Conservation (phyloP, 2,888 invertebrate genomes). For the Timema podura region DNA sequence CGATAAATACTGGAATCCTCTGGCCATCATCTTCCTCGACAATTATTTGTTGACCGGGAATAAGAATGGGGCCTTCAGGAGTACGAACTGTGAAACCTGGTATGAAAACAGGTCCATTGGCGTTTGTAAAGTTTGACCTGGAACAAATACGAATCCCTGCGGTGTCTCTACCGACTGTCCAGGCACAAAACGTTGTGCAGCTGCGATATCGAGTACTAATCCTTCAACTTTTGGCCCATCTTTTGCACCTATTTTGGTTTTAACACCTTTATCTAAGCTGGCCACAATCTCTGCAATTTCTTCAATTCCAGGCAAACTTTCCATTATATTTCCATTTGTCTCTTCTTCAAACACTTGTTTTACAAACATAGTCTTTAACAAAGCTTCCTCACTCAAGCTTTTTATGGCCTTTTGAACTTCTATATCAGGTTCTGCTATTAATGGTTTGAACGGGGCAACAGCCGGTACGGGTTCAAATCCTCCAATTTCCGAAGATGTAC, state of each 20-base stretch:
- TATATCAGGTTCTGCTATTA: conserved; percentile 50
- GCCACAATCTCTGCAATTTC: conserved; percentile 59
- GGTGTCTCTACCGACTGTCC: conserved; percentile 70
- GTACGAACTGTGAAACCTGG: conserved; percentile 69
- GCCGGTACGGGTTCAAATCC: conserved; percentile 59
- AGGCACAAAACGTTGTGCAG: conserved; percentile 60
- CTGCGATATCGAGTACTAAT: conserved; percentile 55
- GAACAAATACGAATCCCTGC: conserved; percentile 65
- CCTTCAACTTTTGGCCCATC: conserved; percentile 22
- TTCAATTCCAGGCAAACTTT: conserved; percentile 56
- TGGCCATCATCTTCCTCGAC: conserved; percentile 44
- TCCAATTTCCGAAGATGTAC: conserved; percentile 47
- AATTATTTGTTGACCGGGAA: conserved; percentile 67
- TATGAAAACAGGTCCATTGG: conserved; percentile 64
- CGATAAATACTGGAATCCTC: conserved; percentile 61
- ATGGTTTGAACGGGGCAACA: conserved; percentile 56
- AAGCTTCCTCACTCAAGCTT: conserved; percentile 51
- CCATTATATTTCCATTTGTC: conserved; percentile 45
- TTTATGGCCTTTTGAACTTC: conserved; percentile 47
- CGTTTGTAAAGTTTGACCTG: conserved; percentile 69
- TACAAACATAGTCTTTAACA: conserved; percentile 57
- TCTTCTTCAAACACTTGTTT: conserved; percentile 50
- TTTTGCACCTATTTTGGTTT: conserved; percentile 44
- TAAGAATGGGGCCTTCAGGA: conserved; percentile 61
- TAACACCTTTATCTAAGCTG: conserved; percentile 51